These are phyloP conservation scores for Lepidocyrtoides sp. DNA, from an alignment of 2,888 invertebrate species.

Conservation along the genomic window DNA sequence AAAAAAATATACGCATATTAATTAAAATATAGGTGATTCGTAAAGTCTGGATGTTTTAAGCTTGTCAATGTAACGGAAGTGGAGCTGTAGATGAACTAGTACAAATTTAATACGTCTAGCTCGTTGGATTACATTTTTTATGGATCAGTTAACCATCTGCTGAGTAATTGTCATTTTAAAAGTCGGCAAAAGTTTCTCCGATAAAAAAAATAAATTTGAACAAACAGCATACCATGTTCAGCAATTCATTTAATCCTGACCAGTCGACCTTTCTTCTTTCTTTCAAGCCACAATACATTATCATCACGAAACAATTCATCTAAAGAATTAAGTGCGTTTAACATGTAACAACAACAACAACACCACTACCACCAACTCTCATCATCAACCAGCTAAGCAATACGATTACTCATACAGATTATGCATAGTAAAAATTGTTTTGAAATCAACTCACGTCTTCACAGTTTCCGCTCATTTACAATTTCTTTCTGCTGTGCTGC, in stretches of 20 bases:
- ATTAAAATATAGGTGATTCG: too few relatives aligned
- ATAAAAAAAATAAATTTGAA: neutral
- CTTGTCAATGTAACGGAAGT: too few relatives aligned
- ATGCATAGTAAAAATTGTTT: neutral
- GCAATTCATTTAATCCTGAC: neutral
- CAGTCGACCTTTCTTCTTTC: slow-evolving; percentile 47
- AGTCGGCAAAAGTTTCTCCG: neutral
- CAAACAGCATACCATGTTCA: neutral
- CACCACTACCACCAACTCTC: neutral
- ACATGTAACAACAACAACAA: neutral
- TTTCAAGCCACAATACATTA: slow-evolving; percentile 17
- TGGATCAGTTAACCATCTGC: slow-evolving; percentile 45
- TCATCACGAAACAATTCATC: neutral
- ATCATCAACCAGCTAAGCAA: too few relatives aligned
- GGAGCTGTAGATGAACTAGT: too few relatives aligned
- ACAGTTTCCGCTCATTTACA: slow-evolving; percentile 85
- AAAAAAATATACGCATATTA: slow-evolving; percentile 66
- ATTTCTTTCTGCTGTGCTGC: slow-evolving; percentile 12
- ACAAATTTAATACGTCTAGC: too few relatives aligned
- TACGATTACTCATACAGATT: neutral
- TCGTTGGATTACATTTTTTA: too few relatives aligned
- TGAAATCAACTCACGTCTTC: slow-evolving; percentile 85
- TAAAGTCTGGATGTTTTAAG: too few relatives aligned
- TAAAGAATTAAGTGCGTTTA: slow-evolving; percentile 67
- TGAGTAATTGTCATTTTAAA: slow-evolving; percentile 1